A percentile compares a stretch with the other conserved stretches of the same genome.
Conservation (phyloP, 2,888 invertebrate species). For the Nebria brevicollis region DNA sequence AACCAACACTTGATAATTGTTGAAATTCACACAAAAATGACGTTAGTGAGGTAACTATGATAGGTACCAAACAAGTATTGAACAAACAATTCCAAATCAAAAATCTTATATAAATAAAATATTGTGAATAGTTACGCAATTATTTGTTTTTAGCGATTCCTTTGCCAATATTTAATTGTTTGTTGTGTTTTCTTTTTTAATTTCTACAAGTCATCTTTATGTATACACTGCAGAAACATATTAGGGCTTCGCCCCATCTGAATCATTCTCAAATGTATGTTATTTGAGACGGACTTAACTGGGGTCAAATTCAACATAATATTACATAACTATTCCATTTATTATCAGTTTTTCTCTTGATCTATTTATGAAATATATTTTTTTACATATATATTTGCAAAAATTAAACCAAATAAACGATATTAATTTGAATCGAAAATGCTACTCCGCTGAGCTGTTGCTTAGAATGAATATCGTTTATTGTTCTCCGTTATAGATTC, state of each 20-base stretch:
- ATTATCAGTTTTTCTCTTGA: constrained; percentile 28
- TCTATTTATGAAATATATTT: background rate
- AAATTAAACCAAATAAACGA: background rate
- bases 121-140: background rate
- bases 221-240: constrained; percentile 49
- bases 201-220: constrained; percentile 59
- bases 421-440: background rate
- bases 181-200: constrained; percentile 59
- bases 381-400: background rate
- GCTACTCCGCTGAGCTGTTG: background rate
- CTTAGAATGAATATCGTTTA: background rate
- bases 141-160: background rate
- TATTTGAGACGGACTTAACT: background rate
- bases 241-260: background rate
- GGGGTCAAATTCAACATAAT: constrained; percentile 10
- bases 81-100: background rate
- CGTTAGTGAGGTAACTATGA: background rate
- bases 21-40: background rate
- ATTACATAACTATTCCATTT: constrained; percentile 41
- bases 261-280: background rate
- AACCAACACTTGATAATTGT: background rate
- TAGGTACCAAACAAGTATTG: constrained; percentile 3
- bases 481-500: background rate
- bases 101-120: background rate
- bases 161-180: constrained; percentile 56